Evolutionary conservation across 2,113 vertebrate genomes (phyloP).

Genomic region (Prunella fulvescens): DNA sequence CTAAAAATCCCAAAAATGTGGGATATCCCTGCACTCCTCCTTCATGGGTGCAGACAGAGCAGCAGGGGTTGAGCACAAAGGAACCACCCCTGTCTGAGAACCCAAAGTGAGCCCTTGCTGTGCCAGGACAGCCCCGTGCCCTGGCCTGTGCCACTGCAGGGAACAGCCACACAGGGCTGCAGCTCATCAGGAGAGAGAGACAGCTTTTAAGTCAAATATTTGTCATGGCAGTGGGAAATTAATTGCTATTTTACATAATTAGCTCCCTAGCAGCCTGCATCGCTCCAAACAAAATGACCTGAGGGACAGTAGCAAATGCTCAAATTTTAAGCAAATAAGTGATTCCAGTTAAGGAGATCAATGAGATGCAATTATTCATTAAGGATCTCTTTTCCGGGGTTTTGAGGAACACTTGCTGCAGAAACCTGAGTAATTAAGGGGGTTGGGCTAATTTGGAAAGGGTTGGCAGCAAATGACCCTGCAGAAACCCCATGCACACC

Average conservation of each 20-base stretch:
- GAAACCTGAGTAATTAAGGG: not conserved
- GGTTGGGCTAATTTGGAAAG: not conserved
- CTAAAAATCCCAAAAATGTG: not conserved
- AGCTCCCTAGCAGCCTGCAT: not conserved
- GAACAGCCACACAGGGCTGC: not conserved
- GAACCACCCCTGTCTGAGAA: not conserved
- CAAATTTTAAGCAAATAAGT: conserved; percentile 1
- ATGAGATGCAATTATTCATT: conserved; percentile 31
- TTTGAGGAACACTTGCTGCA: not conserved
- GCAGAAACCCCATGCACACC: not conserved
- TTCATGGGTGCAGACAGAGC: not conserved
- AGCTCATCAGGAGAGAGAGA: not conserved
- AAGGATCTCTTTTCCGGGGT: not conserved
- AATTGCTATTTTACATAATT: conserved; percentile 53
- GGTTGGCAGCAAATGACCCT: not conserved
- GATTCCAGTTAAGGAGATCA: conserved; percentile 40
- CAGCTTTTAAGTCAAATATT: conserved; percentile 32
- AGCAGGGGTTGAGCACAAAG: not conserved
- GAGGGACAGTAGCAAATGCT: conserved; percentile 3
- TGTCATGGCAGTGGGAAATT: conserved; percentile 1
- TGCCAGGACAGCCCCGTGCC: not conserved
- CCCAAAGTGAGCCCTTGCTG: not conserved
- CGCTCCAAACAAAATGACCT: conserved; percentile 37
- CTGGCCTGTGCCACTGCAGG: not conserved
- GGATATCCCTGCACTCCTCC: not conserved